Conservation (phyloP, 2,113 vertebrate genomes). For the Lota lota region DNA sequence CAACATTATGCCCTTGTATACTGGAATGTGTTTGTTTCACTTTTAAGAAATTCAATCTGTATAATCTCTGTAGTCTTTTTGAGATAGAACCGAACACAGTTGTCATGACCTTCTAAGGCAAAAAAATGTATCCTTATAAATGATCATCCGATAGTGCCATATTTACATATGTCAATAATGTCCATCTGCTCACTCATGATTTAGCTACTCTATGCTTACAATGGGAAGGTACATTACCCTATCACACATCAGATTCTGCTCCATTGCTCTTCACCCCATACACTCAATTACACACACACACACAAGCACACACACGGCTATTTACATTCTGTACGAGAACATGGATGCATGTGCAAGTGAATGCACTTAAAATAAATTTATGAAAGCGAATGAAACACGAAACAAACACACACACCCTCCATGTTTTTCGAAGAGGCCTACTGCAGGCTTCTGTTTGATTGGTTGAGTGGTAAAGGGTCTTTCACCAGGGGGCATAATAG, state of each 20-base stretch:
- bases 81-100: no score
- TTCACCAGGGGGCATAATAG: constrained; percentile 61
- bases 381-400: neutral
- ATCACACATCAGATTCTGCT: neutral
- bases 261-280: neutral
- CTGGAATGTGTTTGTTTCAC: no score
- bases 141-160: no score
- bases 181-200: neutral
- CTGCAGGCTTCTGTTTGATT: constrained; percentile 36
- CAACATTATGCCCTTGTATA: no score
- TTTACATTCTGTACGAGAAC: no score
- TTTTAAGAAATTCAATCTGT: no score
- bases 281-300: neutral
- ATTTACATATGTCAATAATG: no score
- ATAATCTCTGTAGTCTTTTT: no score
- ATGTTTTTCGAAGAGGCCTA: constrained; percentile 29
- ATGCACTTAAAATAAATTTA: no score
- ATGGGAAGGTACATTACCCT: neutral
- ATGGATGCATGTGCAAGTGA: no score
- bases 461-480: constrained; percentile 32
- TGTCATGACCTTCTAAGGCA: no score
- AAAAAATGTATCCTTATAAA: no score
- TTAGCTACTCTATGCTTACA: neutral
- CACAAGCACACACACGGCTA: neutral
- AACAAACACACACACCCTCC: constrained; percentile 7